phyloP scores from a whole-genome alignment of 2,888 invertebrate genomes.

The Pheosia gnoma region DNA sequence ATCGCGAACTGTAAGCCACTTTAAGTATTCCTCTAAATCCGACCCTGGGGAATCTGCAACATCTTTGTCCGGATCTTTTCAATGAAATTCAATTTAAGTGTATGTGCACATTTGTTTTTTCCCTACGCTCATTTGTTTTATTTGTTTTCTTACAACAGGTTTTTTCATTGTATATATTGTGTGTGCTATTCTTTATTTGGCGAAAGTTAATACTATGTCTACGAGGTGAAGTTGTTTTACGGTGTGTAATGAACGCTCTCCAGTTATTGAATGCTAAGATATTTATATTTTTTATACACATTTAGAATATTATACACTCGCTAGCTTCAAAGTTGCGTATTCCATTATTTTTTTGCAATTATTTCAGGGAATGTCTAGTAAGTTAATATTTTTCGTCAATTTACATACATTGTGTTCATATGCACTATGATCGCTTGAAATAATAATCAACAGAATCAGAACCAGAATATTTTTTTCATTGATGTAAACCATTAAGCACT shows the following conservation, averaged over 20 bases:
- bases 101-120: slow-evolving; percentile 60
- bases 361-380: too few species aligned
- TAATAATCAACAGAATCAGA: too few species aligned
- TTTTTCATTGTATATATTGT: slow-evolving; percentile 4
- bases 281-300: too few species aligned
- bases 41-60: slow-evolving; percentile 58
- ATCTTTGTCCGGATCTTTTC: slow-evolving; percentile 71
- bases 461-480: too few species aligned
- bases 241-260: not conserved
- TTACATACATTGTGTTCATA: too few species aligned
- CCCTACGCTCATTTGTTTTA: slow-evolving; percentile 44
- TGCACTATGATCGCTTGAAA: too few species aligned
- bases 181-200: not conserved
- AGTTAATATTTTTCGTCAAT: too few species aligned
- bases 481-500: too few species aligned
- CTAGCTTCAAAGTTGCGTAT: too few species aligned
- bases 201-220: slow-evolving; percentile 1
- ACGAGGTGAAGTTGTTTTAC: not conserved
- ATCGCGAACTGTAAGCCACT: slow-evolving; percentile 72
- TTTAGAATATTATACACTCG: too few species aligned
- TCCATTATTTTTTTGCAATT: too few species aligned
- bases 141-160: slow-evolving; percentile 30
- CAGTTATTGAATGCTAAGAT: not conserved
- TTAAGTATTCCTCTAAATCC: slow-evolving; percentile 70
- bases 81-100: slow-evolving; percentile 75